A percentile compares a stretch with the other conserved stretches of the same genome.
These are phyloP conservation scores for Panzeria rudis DNA, from an alignment of 2,888 invertebrate species.

Conservation along the genomic window DNA sequence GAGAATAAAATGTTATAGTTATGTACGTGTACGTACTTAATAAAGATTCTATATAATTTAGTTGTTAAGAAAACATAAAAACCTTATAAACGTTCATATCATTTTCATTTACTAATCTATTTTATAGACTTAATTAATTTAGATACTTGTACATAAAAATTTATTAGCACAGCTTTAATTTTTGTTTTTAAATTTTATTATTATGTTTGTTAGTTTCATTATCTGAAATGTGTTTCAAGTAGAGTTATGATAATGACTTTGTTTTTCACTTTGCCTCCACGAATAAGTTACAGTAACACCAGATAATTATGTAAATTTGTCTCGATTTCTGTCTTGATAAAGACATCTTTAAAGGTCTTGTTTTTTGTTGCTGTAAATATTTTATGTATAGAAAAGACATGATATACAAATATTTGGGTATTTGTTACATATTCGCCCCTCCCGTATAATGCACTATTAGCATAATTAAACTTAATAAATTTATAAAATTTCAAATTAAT, in stretches of 20 bases:
- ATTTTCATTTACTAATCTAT: conserved; percentile 1
- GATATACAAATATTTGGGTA: not conserved
- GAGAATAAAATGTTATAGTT: not conserved
- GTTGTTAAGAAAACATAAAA: not conserved
- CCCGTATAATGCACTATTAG: not conserved
- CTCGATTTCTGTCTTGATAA: conserved; percentile 42
- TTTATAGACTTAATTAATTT: conserved; percentile 33
- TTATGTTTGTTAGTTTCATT: conserved; percentile 14
- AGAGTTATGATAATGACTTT: conserved; percentile 19
- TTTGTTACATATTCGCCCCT: not conserved
- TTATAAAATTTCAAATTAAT: not conserved
- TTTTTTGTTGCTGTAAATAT: conserved; percentile 35
- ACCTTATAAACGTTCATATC: not conserved
- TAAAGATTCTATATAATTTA: not conserved
- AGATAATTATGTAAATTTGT: conserved; percentile 65
- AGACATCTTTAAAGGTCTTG: conserved; percentile 60
- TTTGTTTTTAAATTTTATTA: conserved; percentile 30
- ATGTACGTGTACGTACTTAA: not conserved
- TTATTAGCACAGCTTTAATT: conserved; percentile 13
- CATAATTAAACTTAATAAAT: not conserved
- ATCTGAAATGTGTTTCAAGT: conserved; percentile 10
- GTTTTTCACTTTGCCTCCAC: conserved; percentile 5
- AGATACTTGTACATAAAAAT: not conserved
- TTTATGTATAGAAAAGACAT: not conserved
- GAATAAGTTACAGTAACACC: conserved; percentile 58